A percentile compares a stretch with the other conserved stretches of the same genome.
Evolutionary conservation across 2,797 vertebrate genomes (phyloP).

Genomic region (Strix occidentalis): DNA sequence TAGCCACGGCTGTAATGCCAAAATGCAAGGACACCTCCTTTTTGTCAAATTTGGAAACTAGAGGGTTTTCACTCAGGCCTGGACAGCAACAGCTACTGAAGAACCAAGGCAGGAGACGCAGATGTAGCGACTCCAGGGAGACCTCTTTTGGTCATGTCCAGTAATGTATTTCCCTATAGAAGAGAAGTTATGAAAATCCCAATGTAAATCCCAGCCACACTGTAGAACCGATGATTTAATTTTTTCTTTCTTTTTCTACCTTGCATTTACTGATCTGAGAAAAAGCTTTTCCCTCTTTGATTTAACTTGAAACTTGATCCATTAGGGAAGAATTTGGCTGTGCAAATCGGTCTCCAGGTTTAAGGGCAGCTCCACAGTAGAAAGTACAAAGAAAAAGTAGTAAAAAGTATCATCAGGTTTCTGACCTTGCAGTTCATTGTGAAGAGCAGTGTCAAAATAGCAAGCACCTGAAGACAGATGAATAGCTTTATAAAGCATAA

Average conservation of each 20-base stretch:
- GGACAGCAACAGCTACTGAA: neutral
- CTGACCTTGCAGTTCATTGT: accelerated
- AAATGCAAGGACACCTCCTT: neutral
- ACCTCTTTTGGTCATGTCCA: neutral
- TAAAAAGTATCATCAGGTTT: neutral
- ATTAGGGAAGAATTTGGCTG: neutral
- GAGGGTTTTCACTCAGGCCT: neutral
- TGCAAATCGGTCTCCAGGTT: neutral
- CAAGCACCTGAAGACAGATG: neutral
- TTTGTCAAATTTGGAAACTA: neutral
- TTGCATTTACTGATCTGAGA: neutral
- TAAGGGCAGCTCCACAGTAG: neutral
- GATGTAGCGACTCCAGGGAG: neutral
- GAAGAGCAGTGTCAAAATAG: neutral
- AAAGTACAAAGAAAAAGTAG: neutral
- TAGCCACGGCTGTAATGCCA: accelerated
- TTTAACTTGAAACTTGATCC: neutral
- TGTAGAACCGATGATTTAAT: neutral
- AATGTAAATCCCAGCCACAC: neutral
- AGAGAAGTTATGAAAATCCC: neutral
- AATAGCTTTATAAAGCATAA: neutral
- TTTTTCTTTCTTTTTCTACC: neutral
- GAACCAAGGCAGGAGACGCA: neutral
- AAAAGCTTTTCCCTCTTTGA: neutral
- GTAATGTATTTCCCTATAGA: neutral